Evolutionary conservation across 2,113 vertebrate genomes (phyloP).

Genomic region (Rhinolophus sinicus): DNA sequence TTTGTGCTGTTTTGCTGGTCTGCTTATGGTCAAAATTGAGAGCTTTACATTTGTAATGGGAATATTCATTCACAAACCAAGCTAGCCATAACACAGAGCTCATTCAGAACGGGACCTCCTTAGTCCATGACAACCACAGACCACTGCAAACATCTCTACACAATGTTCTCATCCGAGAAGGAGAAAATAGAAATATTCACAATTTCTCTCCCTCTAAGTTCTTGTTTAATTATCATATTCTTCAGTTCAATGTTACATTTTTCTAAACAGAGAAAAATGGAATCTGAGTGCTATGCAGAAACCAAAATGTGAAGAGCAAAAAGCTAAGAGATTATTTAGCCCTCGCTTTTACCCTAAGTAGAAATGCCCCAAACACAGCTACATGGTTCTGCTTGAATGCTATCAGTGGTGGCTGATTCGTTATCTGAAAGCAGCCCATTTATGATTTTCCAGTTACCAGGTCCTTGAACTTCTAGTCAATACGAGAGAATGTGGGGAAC

Average conservation of each 20-base stretch:
- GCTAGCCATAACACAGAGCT: background rate
- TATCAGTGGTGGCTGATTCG: background rate
- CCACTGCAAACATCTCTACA: background rate
- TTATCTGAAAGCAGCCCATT: background rate
- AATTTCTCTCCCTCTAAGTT: background rate
- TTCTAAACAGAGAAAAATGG: background rate
- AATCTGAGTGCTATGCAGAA: background rate
- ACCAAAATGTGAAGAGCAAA: background rate
- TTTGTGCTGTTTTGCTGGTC: background rate
- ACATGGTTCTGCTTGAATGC: background rate
- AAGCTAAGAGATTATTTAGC: background rate
- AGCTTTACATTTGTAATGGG: background rate
- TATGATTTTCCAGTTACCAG: background rate
- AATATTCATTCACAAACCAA: conserved; percentile 39
- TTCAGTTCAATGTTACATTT: background rate
- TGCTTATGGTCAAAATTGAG: background rate
- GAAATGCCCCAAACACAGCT: background rate
- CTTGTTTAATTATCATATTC: background rate
- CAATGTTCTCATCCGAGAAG: background rate
- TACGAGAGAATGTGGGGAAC: background rate
- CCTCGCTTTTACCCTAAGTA: background rate
- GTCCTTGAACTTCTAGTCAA: background rate
- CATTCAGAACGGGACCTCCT: background rate
- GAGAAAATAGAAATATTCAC: background rate
- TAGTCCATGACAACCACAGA: background rate